Percentiles rank a stretch among this genome's conserved stretches.
Evolutionary conservation across 2,888 invertebrate genomes (phyloP).

Genomic region (Acanthococcus lagerstroemiae): DNA sequence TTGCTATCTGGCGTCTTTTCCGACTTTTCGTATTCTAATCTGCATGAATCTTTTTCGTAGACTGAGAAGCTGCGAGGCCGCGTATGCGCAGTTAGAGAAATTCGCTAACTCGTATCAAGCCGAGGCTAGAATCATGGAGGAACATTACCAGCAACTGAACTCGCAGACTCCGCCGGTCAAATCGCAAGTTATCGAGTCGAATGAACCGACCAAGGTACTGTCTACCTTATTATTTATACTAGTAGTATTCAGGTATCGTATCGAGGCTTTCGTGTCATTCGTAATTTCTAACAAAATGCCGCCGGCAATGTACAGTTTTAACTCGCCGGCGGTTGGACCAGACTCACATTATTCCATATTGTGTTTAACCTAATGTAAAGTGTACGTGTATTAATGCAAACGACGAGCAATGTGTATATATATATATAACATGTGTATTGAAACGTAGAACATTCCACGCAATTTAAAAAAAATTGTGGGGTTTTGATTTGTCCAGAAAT

Average conservation of each 20-base stretch:
- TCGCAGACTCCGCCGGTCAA: constrained; percentile 54
- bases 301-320: too few species aligned
- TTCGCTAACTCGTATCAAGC: constrained; percentile 78
- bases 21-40: neutral
- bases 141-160: constrained; percentile 69
- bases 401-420: too few species aligned
- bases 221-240: neutral
- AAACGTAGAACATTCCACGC: too few species aligned
- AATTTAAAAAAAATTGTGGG: neutral
- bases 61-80: constrained; percentile 79
- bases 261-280: too few species aligned
- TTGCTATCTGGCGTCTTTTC: neutral
- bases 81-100: constrained; percentile 80
- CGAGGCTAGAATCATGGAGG: constrained; percentile 74
- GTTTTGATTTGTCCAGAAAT: constrained; percentile 52
- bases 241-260: neutral
- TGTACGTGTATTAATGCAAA: too few species aligned
- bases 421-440: too few species aligned
- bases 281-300: neutral
- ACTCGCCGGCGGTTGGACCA: too few species aligned
- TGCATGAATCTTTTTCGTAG: constrained; percentile 44
- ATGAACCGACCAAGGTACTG: constrained; percentile 70
- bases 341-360: too few species aligned
- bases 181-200: constrained; percentile 59
- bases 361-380: too few species aligned